Evolutionary conservation across 1,140 invertebrate species (phyloP).

Genomic region (Leptestheria dahalacensis): DNA sequence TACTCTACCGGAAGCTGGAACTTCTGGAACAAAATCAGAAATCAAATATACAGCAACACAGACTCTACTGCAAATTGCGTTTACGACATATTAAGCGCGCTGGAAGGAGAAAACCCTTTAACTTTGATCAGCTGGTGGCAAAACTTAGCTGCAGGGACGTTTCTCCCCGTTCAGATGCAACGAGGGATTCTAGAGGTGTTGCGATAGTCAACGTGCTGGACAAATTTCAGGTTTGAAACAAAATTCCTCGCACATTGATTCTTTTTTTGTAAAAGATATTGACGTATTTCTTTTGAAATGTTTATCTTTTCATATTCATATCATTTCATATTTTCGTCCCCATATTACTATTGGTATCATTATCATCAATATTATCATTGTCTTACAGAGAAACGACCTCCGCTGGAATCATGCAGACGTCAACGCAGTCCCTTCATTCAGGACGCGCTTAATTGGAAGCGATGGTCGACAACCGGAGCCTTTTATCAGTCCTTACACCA

Average conservation of each 20-base stretch:
- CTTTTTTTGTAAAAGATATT: no score
- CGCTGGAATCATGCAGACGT: background rate
- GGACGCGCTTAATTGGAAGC: background rate
- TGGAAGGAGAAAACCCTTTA: background rate
- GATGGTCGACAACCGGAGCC: slow-evolving; percentile 23
- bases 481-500: slow-evolving; percentile 33
- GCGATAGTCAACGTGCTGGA: background rate
- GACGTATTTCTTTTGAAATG: no score
- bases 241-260: no score
- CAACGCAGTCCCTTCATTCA: background rate
- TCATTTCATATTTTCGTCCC: background rate
- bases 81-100: background rate
- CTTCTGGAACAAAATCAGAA: background rate
- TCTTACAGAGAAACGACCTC: background rate
- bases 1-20: background rate
- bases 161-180: background rate
- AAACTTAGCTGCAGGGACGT: background rate
- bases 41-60: background rate
- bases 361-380: background rate
- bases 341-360: background rate
- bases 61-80: slow-evolving; percentile 1
- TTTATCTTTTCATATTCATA: no score
- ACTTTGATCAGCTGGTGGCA: background rate
- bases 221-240: background rate
- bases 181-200: background rate